Base-by-base conservation (phyloP, 2,888 invertebrate species). In the Linnaemya vulpina region DNA sequence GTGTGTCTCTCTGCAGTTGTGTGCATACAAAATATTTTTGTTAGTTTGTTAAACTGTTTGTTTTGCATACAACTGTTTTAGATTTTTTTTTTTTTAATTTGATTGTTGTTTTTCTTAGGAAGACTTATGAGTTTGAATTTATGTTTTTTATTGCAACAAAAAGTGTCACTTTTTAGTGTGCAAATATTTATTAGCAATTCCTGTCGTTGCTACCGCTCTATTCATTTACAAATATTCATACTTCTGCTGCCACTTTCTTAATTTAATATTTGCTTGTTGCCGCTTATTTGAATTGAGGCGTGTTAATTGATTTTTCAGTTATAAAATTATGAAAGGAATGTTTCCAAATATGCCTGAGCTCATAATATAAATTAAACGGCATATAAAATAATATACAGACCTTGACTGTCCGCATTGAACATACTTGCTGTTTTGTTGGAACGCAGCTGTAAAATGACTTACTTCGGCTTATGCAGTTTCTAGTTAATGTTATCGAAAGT, bases 201-300 rank as follows among this genome's bases (percentile, higher is more conserved):
- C 13, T 5, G 15, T 20, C 38, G 49, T 43, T 43, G 55, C 79
- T 65, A 71, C 68, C 68, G 60, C 40, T n/a, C n/a, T 60, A 40
- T n/a, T 68, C 9, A 7, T 13, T 2, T 58, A 22, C 11, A 67
- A 3, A 53, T 51, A 49, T 43, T 55, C 4, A 10, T 11, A 51
- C 40, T 53, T 30, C 0, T 13, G 17, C n/a, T 63, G 53, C 30
- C 51, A 82, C 82, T 82, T 82, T 76, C 63, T 71, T 65, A 30
- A 63, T 40, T 35, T 49, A 70, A 65, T 58, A 9, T 30, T 55
- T 46, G 46, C 62, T 46, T 30, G 1, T 35, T 30, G 4, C 7
- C 30, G 11, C 9, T 43, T 71, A 30, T 35, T 30, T 35, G 55
- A 49, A 40, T 73, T 80, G 20, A 65, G 79, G 79, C 73, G 77